Evolutionary conservation across 2,888 invertebrate genomes (phyloP), one percentile per base, ranked within the genome.

Genomic region (Drosophila glabriapex): DNA sequence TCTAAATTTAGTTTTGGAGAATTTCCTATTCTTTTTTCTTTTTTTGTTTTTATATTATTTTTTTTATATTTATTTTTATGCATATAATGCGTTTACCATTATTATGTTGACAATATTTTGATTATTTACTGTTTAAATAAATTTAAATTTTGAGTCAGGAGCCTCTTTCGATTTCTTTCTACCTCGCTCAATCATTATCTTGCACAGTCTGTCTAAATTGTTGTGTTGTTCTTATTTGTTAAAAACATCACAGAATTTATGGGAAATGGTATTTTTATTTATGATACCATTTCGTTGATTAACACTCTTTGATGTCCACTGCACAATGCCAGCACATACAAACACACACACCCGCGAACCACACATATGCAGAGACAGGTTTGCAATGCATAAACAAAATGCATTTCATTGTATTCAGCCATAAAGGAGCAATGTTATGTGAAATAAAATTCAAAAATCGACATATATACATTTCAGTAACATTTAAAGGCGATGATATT

Each of bases 231-330:
- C 73, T 76, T 82, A 78, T 85, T 89, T 89, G 90, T 90, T 90
- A 89, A 89, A 87, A 87, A 83, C 76, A 83, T 85, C 82, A 77
- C 70, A 83, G 89, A 80, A 85, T 90, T 87, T 90, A 85, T 89
- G 75, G 76, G 89, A 83, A 82, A 86, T 82, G 79, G 62, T 68
- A 66, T 89, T 89, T 89, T 89, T 90, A 90, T 91, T 89, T 89
- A 89, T 91, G 91, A 89, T 82, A 78, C 87, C 87, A 90, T 86
- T 87, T 78, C 76, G 81, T 87, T 89, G 88, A 89, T 89, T 89
- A 91, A 89, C 88, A 91, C 82, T 78, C 85, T 85, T 89, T 83
- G 89, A 84, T 63, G 79, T 75, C 58, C 50, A 43, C 52, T 68
- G 54, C 53, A 54, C 67, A 63, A 49, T 63, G 46, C 33, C 60